Evolutionary conservation across 2,113 vertebrate species (phyloP).

Genomic region (Bungarus multicinctus): DNA sequence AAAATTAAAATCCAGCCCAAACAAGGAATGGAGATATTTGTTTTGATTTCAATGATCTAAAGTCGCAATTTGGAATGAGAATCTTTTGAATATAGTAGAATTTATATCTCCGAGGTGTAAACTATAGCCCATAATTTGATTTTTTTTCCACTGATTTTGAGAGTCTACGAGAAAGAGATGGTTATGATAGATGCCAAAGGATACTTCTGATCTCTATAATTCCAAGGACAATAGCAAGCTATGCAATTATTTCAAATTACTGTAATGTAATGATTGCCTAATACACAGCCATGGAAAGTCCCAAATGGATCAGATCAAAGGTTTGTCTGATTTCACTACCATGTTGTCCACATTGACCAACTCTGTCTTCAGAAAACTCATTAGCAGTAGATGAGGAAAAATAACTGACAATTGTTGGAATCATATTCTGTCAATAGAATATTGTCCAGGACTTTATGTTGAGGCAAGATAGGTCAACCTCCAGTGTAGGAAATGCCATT

Average conservation of each 20-base stretch:
- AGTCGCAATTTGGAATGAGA: neutral
- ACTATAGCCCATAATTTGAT: neutral
- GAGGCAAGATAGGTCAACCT: neutral
- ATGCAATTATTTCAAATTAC: neutral
- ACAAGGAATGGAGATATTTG: neutral
- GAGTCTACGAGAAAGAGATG: neutral
- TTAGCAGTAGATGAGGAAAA: neutral
- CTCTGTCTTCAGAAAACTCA: neutral
- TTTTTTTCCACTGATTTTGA: neutral
- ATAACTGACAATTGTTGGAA: neutral
- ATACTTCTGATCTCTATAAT: neutral
- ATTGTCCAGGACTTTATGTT: neutral
- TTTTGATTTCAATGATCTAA: neutral
- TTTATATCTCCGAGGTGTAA: neutral
- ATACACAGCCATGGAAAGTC: neutral
- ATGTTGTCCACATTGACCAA: neutral
- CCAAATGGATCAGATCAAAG: neutral
- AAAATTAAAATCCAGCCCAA: neutral
- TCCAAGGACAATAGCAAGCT: neutral
- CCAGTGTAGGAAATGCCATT: neutral
- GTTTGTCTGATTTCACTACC: neutral
- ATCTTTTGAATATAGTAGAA: neutral
- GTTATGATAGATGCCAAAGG: neutral
- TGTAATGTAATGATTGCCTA: neutral
- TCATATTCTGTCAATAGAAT: neutral